Evolutionary conservation across 2,888 invertebrate genomes (phyloP).

Genomic region (Dryocosmus kuriphilus): DNA sequence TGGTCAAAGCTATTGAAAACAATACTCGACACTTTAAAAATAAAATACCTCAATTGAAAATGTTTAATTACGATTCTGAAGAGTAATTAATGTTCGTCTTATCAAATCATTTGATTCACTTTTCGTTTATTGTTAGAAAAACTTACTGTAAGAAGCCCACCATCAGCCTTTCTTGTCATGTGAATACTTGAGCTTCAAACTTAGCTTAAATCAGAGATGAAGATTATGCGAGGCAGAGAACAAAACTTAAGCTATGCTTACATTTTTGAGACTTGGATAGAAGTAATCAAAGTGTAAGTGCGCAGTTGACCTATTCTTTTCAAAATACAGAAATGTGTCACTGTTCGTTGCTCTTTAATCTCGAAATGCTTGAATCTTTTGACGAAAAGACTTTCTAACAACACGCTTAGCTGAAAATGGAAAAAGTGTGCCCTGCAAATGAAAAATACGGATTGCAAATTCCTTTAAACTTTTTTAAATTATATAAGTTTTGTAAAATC

Average conservation of each 20-base stretch:
- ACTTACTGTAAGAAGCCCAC: background rate
- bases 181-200: background rate
- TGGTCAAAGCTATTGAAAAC: slow-evolving; percentile 35
- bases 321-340: background rate
- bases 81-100: too few relatives aligned
- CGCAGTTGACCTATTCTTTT: slow-evolving; percentile 20
- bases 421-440: background rate
- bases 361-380: slow-evolving; percentile 2
- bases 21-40: slow-evolving; percentile 25
- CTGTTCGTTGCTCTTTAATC: slow-evolving; percentile 20
- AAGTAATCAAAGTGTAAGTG: slow-evolving; percentile 31
- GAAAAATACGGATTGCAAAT: background rate
- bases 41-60: background rate
- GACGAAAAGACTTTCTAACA: background rate
- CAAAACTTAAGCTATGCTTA: slow-evolving; percentile 16
- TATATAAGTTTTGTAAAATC: background rate
- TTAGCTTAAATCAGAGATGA: background rate
- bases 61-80: slow-evolving; percentile 8
- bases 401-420: background rate
- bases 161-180: slow-evolving; percentile 15
- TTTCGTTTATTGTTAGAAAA: too few relatives aligned
- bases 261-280: slow-evolving; percentile 1
- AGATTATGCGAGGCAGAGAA: slow-evolving; percentile 1
- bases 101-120: background rate
- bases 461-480: background rate